Percentiles rank a stretch among this genome's conserved stretches.
Conservation (phyloP, 1,140 invertebrate species). For the Pseudomyrmex flavicornis region DNA sequence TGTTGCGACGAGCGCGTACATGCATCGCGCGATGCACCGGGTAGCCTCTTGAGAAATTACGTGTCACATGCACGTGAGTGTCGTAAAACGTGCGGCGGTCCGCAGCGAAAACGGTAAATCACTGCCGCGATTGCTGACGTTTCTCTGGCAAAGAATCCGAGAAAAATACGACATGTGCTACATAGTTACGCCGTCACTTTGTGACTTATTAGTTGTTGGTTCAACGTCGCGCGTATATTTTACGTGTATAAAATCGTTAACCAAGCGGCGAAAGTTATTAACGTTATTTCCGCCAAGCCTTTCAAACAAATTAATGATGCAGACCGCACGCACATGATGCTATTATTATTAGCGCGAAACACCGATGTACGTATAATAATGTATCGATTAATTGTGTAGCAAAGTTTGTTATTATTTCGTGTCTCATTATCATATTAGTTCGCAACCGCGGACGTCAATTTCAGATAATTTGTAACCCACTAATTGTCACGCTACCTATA, state of each 20-base stretch:
- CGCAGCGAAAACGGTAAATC: conserved; percentile 16
- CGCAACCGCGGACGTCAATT: neutral
- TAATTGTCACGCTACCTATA: conserved; percentile 4
- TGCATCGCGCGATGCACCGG: neutral
- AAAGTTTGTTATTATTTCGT: conserved; percentile 3
- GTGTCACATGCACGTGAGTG: conserved; percentile 30
- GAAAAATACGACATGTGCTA: neutral
- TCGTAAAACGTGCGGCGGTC: neutral
- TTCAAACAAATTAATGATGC: neutral
- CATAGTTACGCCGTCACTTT: neutral
- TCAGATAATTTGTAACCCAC: neutral
- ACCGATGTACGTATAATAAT: neutral
- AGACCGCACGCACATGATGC: neutral
- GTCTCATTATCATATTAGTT: conserved; percentile 2
- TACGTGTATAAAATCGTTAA: neutral
- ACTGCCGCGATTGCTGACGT: neutral
- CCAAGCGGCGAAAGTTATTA: neutral
- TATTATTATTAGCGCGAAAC: neutral
- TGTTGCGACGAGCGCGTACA: neutral
- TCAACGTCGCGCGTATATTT: neutral
- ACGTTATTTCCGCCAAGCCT: neutral
- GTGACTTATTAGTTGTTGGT: neutral
- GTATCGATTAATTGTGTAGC: neutral
- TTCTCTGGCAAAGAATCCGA: neutral
- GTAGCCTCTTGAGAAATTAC: conserved; percentile 62